phyloP scores from a whole-genome alignment of 1,140 invertebrate species.

The Drosophila gunungcola region DNA sequence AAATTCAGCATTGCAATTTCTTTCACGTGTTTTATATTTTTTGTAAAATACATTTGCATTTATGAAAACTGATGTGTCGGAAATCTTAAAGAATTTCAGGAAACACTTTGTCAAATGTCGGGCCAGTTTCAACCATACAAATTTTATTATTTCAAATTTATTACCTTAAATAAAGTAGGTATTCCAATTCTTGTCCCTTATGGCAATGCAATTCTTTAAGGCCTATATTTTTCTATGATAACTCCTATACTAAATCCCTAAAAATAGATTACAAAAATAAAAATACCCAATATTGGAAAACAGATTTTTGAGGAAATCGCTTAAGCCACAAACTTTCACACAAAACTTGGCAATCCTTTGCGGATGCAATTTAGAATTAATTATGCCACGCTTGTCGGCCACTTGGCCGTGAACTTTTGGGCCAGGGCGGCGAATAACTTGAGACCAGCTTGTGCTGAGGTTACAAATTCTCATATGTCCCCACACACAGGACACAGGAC shows the following conservation, averaged over 20 bases:
- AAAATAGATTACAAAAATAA: not conserved
- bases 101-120: too few species aligned
- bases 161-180: too few species aligned
- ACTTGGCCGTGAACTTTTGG: conserved; percentile 21
- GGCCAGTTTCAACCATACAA: too few species aligned
- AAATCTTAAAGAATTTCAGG: too few species aligned
- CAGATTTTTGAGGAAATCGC: conserved; percentile 46
- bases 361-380: conserved; percentile 77
- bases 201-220: too few species aligned
- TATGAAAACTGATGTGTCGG: too few species aligned
- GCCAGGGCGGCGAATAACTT: conserved; percentile 13
- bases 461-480: conserved; percentile 84
- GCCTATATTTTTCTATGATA: not conserved
- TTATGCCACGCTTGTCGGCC: conserved; percentile 50
- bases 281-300: conserved; percentile 3
- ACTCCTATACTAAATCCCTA: not conserved
- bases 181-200: too few species aligned
- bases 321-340: not conserved
- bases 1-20: too few species aligned
- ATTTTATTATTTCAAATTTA: too few species aligned
- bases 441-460: conserved; percentile 76
- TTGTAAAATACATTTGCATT: too few species aligned
- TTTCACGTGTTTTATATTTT: too few species aligned
- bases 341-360: conserved; percentile 24
- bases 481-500: conserved; percentile 16